Base-by-base conservation (phyloP, 2,113 vertebrate genomes). In the Vombatus ursinus region DNA sequence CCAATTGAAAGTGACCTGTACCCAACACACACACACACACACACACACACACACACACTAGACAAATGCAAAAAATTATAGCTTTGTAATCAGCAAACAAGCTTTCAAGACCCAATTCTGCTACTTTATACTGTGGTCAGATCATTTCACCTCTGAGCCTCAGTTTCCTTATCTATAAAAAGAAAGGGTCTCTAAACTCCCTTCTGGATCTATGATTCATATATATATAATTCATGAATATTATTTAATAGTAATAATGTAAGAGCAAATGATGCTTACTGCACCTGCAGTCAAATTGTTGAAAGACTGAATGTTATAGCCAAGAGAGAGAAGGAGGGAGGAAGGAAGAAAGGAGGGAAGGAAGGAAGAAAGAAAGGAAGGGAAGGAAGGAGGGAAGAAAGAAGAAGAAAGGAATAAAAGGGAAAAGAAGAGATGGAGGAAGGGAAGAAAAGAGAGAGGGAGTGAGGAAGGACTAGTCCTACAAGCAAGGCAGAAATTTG, bases 1-100 rank as follows among this genome's bases (percentile, higher is more conserved):
- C 90, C 92, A 93, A 93, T 44, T 96, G 89, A 96, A 95, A 26
- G 50, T 19, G 90, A 96, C 92, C 61, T 96, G 61, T 84, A 84
- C 84, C 92, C 94, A 96, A 90, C 51, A 96, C 94, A 94, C 50
- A 53, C 53, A 95, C 28, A 24, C 94, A 68, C 93, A 90, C 92
- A 90, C 50, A 48, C 44, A 47, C 0, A 57, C 57, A 61, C 57
- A 68, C 57, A 68, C 31, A 84, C 52, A 96, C 5, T 31, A 54
- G 1, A 7, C 3, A 12, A 84, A 84, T 8, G n/a, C n/a, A 19
- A 44, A 84, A 84, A 84, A 84, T 44, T 44, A 44, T 84, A 44
- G 19, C n/a, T 44, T 7, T 22, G 2, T 5, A 84, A 84, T 84
- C 0, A 84, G n/a, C 1, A 1, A 84, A 44, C n/a, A 84, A n/a